Evolutionary conservation across 2,113 vertebrate species (phyloP).

Genomic region (Bos javanicus): DNA sequence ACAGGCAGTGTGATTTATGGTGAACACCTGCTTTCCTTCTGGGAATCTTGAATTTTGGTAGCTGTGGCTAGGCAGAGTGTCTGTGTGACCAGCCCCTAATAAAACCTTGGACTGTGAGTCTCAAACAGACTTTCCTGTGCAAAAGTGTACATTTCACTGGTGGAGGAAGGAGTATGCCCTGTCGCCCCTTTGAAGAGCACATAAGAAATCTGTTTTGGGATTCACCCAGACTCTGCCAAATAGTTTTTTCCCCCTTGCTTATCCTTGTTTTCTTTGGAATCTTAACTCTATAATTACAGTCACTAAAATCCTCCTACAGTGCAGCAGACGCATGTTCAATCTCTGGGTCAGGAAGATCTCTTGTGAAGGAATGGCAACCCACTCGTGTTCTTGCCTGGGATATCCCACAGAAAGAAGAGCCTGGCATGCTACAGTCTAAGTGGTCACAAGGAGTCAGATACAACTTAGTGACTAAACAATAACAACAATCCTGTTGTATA

Average conservation of each 20-base stretch:
- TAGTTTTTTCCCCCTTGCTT: background rate
- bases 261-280: background rate
- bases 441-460: background rate
- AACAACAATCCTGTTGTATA: background rate
- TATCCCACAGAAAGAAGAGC: background rate
- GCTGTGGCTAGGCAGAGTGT: background rate
- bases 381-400: background rate
- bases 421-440: background rate
- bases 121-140: background rate
- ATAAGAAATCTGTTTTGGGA: background rate
- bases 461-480: background rate
- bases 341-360: background rate
- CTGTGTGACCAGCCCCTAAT: background rate
- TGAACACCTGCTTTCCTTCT: background rate
- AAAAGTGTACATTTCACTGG: too few species aligned
- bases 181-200: background rate
- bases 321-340: background rate
- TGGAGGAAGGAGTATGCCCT: background rate
- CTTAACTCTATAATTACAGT: background rate
- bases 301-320: background rate
- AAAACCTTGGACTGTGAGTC: background rate
- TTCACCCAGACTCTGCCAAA: background rate
- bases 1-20: background rate
- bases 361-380: background rate
- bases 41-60: background rate